These are phyloP conservation scores for Paragorgia papillata DNA, from an alignment of 92 coral and sea anemone species.

Conservation along the genomic window DNA sequence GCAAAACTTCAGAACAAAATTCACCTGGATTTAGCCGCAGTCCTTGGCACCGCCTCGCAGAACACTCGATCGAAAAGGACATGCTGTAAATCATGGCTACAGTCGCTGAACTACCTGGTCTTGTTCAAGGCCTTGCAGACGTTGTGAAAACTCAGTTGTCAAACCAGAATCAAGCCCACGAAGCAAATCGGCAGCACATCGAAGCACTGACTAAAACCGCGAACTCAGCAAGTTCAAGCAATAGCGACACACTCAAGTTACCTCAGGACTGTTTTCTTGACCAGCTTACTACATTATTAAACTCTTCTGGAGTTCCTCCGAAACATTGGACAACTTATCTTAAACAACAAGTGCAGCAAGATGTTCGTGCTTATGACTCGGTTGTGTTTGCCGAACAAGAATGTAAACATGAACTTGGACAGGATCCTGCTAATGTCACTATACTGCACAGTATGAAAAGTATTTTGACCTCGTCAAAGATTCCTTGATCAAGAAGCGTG, in stretches of 20 bases:
- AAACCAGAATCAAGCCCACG: constrained; percentile 3
- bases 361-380: constrained; percentile 16
- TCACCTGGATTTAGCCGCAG: background rate
- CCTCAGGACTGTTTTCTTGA: constrained; percentile 19
- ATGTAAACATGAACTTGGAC: constrained; percentile 3
- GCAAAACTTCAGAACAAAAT: background rate
- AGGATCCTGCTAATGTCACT: constrained; percentile 3
- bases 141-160: constrained; percentile 11
- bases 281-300: constrained; percentile 19
- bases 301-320: constrained; percentile 24
- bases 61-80: background rate
- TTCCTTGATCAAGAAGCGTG: constrained; percentile 5
- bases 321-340: constrained; percentile 26
- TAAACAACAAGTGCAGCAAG: constrained; percentile 15
- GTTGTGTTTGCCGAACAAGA: constrained; percentile 21
- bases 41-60: background rate
- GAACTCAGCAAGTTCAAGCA: background rate
- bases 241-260: background rate
- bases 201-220: background rate
- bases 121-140: constrained; percentile 11
- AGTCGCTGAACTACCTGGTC: constrained; percentile 1
- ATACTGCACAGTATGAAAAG: background rate
- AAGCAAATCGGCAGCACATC: constrained; percentile 16
- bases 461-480: constrained; percentile 2
- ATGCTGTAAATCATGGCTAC: background rate